Evolutionary conservation across 2,113 vertebrate species (phyloP), one percentile per base, ranked within the genome.

Genomic region (Turnix velox): DNA sequence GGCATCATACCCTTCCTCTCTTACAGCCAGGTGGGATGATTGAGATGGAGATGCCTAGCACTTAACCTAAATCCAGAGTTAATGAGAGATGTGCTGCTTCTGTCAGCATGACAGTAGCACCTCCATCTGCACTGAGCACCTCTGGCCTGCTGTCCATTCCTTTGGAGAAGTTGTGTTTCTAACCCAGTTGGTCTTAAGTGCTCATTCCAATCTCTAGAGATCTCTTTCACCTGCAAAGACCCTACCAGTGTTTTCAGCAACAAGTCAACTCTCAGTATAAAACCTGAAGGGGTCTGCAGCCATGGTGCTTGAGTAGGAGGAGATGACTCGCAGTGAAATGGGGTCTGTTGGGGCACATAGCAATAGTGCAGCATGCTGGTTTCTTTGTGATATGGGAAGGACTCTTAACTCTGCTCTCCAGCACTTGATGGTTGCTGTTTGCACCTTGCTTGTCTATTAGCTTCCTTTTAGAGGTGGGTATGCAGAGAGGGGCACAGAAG

Each of bases 341-440:
- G n/a, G 18, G 8, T 30, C 33, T 6, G 0, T 18, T 62, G 42
- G 23, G 31, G 14, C 65, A 35, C 0, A 0, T 1, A 33, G 33
- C 39, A 67, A 7, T 8, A 27, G 23, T 5, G 16, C 45, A 59
- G 4, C 13, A 0, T 0, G 2, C 37, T 66, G 54, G 13, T 58
- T 4, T 67, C 19, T 58, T 46, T 77, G 28, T 30, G 2, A 4
- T 10, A 3, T 5, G 17, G 35, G 20, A 33, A n/a, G 61, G 49
- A 10, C 39, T 51, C 46, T 55, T 77, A 18, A 18, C 35, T 61
- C 35, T 46, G 45, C 24, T 58, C 45, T 39, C 43, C 22, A 69
- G 45, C 9, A 10, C 12, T 37, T 18, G 40, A 35, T 3, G 14
- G 27, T 6, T 65, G 43, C 51, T 2, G 3, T 68, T 86, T 31